Conservation (phyloP, 2,888 invertebrate species). For the Drosophila monieri region DNA sequence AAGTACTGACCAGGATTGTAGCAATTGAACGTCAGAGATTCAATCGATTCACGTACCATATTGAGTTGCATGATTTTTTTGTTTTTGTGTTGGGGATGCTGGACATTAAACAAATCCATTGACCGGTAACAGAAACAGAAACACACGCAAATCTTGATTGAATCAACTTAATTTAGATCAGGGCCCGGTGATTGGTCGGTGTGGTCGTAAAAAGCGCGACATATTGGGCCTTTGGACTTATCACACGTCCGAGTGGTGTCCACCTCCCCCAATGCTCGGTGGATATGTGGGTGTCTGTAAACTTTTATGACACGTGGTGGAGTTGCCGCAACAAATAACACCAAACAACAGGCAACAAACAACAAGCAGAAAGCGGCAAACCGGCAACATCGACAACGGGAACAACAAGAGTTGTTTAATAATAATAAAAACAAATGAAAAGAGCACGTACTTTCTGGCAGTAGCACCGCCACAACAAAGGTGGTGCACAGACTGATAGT, state of each 20-base stretch:
- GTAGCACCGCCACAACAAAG: slow-evolving; percentile 31
- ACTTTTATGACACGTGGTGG: slow-evolving; percentile 76
- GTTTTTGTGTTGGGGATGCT: slow-evolving; percentile 4
- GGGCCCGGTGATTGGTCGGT: slow-evolving; percentile 75
- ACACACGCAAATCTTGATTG: slow-evolving; percentile 75
- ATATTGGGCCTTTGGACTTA: slow-evolving; percentile 72
- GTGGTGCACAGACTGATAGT: slow-evolving; percentile 10
- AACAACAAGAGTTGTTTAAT: slow-evolving; percentile 73
- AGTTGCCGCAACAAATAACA: slow-evolving; percentile 55
- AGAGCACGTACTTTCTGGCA: slow-evolving; percentile 72
- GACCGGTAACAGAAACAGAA: slow-evolving; percentile 44
- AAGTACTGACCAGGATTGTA: slow-evolving; percentile 26
- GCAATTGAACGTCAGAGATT: slow-evolving; percentile 38
- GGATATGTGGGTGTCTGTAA: slow-evolving; percentile 64
- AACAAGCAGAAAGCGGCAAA: slow-evolving; percentile 7
- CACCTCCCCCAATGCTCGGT: slow-evolving; percentile 9
- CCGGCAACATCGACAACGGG: slow-evolving; percentile 32
- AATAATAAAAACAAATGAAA: slow-evolving; percentile 79
- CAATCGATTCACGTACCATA: slow-evolving; percentile 72
- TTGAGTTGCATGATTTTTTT: slow-evolving; percentile 59
- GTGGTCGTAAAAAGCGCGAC: slow-evolving; percentile 77
- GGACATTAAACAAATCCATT: slow-evolving; percentile 76
- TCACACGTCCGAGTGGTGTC: slow-evolving; percentile 60
- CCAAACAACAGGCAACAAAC: slow-evolving; percentile 51
- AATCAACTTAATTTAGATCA: slow-evolving; percentile 78